Conservation (phyloP, 2,888 invertebrate genomes). For the Teleogryllus oceanicus region DNA sequence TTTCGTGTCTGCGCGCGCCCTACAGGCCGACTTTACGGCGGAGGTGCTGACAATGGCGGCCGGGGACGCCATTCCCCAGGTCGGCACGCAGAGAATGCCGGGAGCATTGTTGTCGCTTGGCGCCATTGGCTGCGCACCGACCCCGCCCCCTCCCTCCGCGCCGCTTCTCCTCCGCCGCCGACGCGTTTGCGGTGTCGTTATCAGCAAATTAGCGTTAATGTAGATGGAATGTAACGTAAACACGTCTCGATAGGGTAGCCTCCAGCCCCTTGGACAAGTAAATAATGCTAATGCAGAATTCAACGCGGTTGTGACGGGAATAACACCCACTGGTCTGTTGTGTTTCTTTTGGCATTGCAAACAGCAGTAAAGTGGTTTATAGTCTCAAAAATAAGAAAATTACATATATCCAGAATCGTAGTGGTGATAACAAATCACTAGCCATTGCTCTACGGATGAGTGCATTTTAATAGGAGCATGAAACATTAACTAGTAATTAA, state of each 20-base stretch:
- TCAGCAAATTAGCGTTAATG: slow-evolving; percentile 6
- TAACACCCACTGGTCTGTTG: neutral
- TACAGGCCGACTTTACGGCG: neutral
- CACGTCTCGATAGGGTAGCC: neutral
- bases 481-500: too few relatives aligned
- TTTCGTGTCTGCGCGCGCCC: neutral
- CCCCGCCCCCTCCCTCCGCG: neutral
- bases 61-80: neutral
- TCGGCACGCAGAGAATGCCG: neutral
- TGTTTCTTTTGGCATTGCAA: too few relatives aligned
- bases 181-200: neutral
- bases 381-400: too few relatives aligned
- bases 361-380: too few relatives aligned
- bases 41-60: neutral
- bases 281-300: neutral
- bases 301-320: neutral
- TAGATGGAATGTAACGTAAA: slow-evolving; percentile 6
- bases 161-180: neutral
- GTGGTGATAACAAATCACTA: too few relatives aligned
- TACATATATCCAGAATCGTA: too few relatives aligned
- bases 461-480: too few relatives aligned
- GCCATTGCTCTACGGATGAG: too few relatives aligned
- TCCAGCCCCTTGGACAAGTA: neutral
- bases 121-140: neutral
- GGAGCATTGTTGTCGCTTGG: neutral